Evolutionary conservation across 2,797 vertebrate species (phyloP), one percentile per base, ranked within the genome.

Genomic region (Alcedo quadribrachys): DNA sequence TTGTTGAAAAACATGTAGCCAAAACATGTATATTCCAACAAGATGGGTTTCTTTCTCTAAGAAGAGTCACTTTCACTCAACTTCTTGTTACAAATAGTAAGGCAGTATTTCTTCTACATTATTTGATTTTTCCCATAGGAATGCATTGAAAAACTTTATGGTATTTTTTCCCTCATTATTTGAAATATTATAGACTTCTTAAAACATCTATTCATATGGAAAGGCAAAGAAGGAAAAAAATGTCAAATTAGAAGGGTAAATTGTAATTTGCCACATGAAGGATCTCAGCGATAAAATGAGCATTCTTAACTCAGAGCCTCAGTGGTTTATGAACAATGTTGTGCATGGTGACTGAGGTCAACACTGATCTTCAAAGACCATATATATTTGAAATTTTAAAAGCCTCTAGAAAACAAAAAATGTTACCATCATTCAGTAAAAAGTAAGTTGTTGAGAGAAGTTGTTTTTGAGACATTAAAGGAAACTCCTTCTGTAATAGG

Each of bases 91-190:
- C 8, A 62, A 8, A n/a, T 1, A 57, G 4, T 13, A 28, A 81
- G 15, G 18, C 81, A 67, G 16, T 69, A 53, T 28, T 74, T 78
- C 54, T 55, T 63, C 35, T 22, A 62, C 4, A 24, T 20, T 22
- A 68, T 24, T 62, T 58, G 2, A 32, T 54, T 53, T 81, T 87
- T 58, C 15, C 4, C 0, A 50, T 25, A 51, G 70, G 88, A 83
- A 75, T 8, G 15, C n/a, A 32, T 24, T 40, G 14, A 12, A 94
- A 73, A 51, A 4, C 1, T 1, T 19, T 24, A 17, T 15, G 21
- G 2, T 0, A 0, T 46, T n/a, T 65, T 57, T 89, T 45, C 18
- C 32, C 8, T 25, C 8, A 5, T 63, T 19, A 42, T 74, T 65
- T 66, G 9, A 67, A 81, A 55, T 28, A 51, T 51, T 51, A 51